Base-by-base conservation (phyloP, 2,797 vertebrate genomes). In the Periparus ater region DNA sequence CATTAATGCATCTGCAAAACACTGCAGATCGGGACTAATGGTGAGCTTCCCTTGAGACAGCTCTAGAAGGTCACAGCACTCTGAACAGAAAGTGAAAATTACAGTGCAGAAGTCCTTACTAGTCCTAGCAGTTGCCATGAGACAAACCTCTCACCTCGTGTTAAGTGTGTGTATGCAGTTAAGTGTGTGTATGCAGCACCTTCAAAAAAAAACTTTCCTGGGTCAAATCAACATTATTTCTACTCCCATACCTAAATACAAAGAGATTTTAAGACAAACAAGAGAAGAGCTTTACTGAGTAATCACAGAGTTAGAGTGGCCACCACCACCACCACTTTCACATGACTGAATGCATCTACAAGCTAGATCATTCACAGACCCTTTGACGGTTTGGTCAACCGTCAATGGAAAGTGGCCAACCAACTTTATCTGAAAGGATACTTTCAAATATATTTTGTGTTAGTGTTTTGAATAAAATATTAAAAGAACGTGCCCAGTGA, bases 381-480 rank as follows among this genome's bases (percentile, higher is more conserved):
- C 42, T 75, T 63, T 9, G 22, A 74, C 6, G 7, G 25, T 45
- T 77, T 44, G 58, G 58, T 21, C 62, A 92, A 47, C n/a, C n/a
- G n/a, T 0, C 0, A 25, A 29, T 2, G 17, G 32, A 18, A 93
- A 70, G 36, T 4, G 15, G 30, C 11, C 65, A 48, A 70, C 2
- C 6, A 62, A 48, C 27, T 65, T 66, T 11, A 88, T 51, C 61
- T 72, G 85, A 84, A 93, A 72, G 30, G 17, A 40, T 20, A 76
- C 13, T 22, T 71, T n/a, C 70, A 58, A 84, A 83, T 50, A 32
- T 32, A 32, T 38, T 75, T 66, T 34, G 27, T 20, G 40, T 72
- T 71, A 1, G 1, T 30, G 38, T 57, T 88, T 74, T 63, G 27
- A 76, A 82, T 32, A 78, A 74, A 87, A 40, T 11, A 44, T 27